Evolutionary conservation across 2,888 invertebrate genomes (phyloP), one percentile per base, ranked within the genome.

Genomic region (Masnerella sp.): DNA sequence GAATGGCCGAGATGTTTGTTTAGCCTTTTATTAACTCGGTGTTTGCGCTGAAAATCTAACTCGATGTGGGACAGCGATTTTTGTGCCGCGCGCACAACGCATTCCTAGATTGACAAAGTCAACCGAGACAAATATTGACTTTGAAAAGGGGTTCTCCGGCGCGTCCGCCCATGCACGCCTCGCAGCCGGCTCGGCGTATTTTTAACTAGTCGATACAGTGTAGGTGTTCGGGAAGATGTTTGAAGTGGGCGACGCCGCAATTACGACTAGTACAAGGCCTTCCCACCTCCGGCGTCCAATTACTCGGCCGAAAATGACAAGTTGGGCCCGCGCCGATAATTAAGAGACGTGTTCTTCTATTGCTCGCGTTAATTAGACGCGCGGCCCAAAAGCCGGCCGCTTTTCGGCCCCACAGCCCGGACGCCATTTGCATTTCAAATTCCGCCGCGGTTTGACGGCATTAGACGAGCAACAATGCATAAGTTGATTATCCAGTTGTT

Each of bases 161-260:
- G 9, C 36, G 45, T 25, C 43, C 47, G 42, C 5, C 40, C n/a
- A n/a, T n/a, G n/a, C n/a, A n/a, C n/a, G n/a, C n/a, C n/a, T n/a
- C n/a, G n/a, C n/a, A n/a, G n/a, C n/a, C n/a, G n/a, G n/a, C n/a
- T n/a, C n/a, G 54, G 62, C 61, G 69, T 49, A 65, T 74, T 67
- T 74, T 74, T 74, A 74, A 74, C 70, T 70, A 70, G 65, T 58
- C 70, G 67, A 61, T 61, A 61, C 65, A 56, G 74, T 54, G 74
- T 65, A 61, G 70, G 74, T 74, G 74, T 65, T 54, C 30, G 69
- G 54, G 49, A 71, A 72, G 72, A 72, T 69, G 68, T 56, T 64
- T 59, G 40, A 59, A 64, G 74, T 70, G 70, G 74, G 74, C 74
- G 74, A 64, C 45, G 61, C 32, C 69, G 70, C 70, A 70, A 70